Percentiles rank a stretch among this genome's conserved stretches.
Evolutionary conservation across 1,140 invertebrate genomes (phyloP).

Genomic region (Neodiprion pinetum): DNA sequence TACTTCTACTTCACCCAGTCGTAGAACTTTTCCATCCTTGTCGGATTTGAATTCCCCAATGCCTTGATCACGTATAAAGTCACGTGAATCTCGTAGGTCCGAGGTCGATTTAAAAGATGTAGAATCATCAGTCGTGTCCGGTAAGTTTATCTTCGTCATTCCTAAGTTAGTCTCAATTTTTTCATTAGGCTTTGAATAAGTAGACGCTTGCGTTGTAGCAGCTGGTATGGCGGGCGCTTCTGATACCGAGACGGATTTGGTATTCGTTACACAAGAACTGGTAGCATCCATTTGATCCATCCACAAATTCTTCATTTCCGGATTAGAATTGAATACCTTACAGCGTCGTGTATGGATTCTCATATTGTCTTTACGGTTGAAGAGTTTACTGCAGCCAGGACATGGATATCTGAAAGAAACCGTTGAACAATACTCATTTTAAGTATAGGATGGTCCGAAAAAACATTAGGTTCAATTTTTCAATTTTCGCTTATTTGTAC

Average conservation of each 20-base stretch:
- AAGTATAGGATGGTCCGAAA: too few species aligned
- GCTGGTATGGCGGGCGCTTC: background rate
- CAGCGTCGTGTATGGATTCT: constrained; percentile 47
- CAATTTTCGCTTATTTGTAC: background rate
- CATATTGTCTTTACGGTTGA: constrained; percentile 51
- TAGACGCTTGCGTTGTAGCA: constrained; percentile 5
- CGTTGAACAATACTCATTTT: background rate
- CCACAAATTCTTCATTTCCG: constrained; percentile 18
- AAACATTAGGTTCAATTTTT: background rate
- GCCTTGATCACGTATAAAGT: too few species aligned
- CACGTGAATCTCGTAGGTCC: background rate
- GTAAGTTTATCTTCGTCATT: background rate
- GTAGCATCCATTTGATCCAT: constrained; percentile 27
- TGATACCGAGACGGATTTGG: constrained; percentile 11
- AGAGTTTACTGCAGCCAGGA: constrained; percentile 40
- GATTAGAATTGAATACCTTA: constrained; percentile 36
- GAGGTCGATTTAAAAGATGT: background rate
- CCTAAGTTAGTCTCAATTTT: constrained; percentile 16
- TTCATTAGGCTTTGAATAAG: constrained; percentile 1
- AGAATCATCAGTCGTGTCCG: background rate
- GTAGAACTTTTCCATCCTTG: background rate
- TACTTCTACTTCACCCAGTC: background rate
- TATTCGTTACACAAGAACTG: constrained; percentile 14
- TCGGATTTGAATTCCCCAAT: background rate
- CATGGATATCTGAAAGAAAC: constrained; percentile 39